Evolutionary conservation across 2,797 vertebrate species (phyloP).

Genomic region (Macropus fuliginosus): DNA sequence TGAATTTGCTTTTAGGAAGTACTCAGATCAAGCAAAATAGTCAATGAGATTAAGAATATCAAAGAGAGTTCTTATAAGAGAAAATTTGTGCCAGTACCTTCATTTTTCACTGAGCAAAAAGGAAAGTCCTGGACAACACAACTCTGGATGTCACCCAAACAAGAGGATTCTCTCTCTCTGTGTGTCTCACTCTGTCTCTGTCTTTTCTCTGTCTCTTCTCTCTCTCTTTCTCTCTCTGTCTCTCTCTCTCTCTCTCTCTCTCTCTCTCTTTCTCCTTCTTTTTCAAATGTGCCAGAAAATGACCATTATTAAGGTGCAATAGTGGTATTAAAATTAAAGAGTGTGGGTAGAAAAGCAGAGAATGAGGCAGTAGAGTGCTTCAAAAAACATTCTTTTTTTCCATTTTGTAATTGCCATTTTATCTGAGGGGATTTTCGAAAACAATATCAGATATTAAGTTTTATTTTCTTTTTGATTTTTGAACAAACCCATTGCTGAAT

Average conservation of each 20-base stretch:
- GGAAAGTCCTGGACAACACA: neutral
- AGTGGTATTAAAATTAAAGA: neutral
- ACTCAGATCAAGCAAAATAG: neutral
- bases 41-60: neutral
- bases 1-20: neutral
- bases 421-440: neutral
- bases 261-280: neutral
- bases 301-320: neutral
- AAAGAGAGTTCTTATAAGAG: neutral
- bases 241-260: neutral
- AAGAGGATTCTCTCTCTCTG: neutral
- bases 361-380: neutral
- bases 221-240: too few relatives aligned
- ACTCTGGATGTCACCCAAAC: neutral
- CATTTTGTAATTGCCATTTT: slow-evolving; percentile 24
- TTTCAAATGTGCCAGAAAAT: slow-evolving; percentile 8
- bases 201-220: too few relatives aligned
- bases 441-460: slow-evolving; percentile 50
- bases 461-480: slow-evolving; percentile 46
- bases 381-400: neutral
- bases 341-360: neutral
- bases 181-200: too few relatives aligned
- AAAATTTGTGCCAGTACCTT: neutral
- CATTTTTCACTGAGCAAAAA: neutral
- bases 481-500: slow-evolving; percentile 50